Conservation (phyloP, 2,797 vertebrate genomes). For the Gambelia wislizenii region DNA sequence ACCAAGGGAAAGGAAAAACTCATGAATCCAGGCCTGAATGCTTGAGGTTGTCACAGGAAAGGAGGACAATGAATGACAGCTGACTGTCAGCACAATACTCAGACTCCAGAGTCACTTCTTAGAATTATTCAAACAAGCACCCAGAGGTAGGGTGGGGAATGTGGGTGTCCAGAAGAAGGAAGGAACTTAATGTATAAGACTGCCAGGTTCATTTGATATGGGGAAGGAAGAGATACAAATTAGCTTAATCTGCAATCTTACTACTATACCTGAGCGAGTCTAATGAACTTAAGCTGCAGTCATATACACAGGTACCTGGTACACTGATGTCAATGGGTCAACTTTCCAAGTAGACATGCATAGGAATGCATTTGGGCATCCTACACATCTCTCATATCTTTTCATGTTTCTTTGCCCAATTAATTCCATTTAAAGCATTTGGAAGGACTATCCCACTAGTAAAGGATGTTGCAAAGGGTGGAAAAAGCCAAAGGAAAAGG, state of each 20-base stretch:
- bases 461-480: not conserved
- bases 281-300: not conserved
- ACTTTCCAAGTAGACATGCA: not conserved
- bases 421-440: slow-evolving; percentile 67
- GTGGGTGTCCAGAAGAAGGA: slow-evolving; percentile 61
- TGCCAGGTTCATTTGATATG: slow-evolving; percentile 2
- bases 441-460: slow-evolving; percentile 36
- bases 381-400: slow-evolving; percentile 29
- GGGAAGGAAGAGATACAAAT: not conserved
- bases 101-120: slow-evolving; percentile 76
- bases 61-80: slow-evolving; percentile 87
- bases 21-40: slow-evolving; percentile 83
- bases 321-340: not conserved
- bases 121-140: slow-evolving; percentile 71
- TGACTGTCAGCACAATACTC: slow-evolving; percentile 84
- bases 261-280: not conserved
- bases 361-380: slow-evolving; percentile 50
- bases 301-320: not conserved
- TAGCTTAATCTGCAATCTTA: not conserved
- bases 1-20: slow-evolving; percentile 78
- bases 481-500: not conserved
- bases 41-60: slow-evolving; percentile 83
- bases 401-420: slow-evolving; percentile 52
- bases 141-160: not conserved
- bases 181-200: slow-evolving; percentile 50